A percentile compares a stretch with the other conserved stretches of the same genome.
These are phyloP conservation scores for Mythimna loreyi DNA, from an alignment of 2,888 invertebrate species.

Conservation along the genomic window DNA sequence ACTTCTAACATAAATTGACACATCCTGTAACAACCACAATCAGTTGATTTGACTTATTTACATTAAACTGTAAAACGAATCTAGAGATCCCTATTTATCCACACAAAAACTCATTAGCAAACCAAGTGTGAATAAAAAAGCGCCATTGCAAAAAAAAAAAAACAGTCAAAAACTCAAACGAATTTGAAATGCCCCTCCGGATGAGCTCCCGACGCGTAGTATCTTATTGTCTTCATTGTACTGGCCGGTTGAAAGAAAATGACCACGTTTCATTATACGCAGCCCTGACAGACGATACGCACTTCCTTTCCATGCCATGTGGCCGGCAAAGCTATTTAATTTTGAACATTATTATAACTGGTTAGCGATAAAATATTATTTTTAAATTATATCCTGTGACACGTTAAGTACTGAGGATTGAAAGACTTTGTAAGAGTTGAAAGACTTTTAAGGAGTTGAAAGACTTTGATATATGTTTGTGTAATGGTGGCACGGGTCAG, in stretches of 20 bases:
- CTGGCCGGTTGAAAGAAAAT: constrained; percentile 88
- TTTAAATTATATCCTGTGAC: constrained; percentile 53
- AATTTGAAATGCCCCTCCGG: constrained; percentile 77
- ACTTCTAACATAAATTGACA: neutral
- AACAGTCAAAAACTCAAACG: constrained; percentile 31
- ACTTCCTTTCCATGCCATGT: constrained; percentile 89
- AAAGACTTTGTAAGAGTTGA: constrained; percentile 36
- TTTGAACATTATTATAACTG: constrained; percentile 70
- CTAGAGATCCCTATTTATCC: neutral
- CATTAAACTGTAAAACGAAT: neutral
- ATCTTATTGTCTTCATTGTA: constrained; percentile 87
- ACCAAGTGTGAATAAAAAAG: constrained; percentile 18
- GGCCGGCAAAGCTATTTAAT: constrained; percentile 78
- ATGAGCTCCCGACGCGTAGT: constrained; percentile 80
- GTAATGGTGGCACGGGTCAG: constrained; percentile 42
- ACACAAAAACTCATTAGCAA: constrained; percentile 3
- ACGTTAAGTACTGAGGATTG: constrained; percentile 41
- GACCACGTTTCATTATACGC: constrained; percentile 87
- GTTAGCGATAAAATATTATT: constrained; percentile 63
- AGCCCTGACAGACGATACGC: constrained; percentile 88
- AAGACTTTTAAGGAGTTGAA: constrained; percentile 22
- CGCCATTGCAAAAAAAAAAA: neutral
- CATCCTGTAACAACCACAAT: neutral
- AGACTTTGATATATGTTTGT: constrained; percentile 18
- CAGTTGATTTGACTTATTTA: neutral